Evolutionary conservation across 2,888 invertebrate genomes (phyloP).

Genomic region (Chirona hameri): DNA sequence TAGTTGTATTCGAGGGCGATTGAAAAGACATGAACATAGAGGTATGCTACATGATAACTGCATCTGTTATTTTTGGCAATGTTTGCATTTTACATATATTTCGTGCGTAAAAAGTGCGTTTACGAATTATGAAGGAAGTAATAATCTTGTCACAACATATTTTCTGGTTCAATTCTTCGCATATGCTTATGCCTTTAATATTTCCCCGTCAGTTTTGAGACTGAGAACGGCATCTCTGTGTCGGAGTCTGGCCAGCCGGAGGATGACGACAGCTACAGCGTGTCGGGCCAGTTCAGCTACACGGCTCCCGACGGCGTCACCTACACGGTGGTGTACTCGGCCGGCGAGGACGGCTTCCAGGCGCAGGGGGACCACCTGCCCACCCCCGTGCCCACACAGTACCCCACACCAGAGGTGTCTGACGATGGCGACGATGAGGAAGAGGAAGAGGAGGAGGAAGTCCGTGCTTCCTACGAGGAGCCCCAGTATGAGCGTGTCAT

Average conservation of each 20-base stretch:
- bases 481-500: not conserved
- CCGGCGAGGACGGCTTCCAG: not conserved
- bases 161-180: too few relatives aligned
- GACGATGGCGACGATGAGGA: not conserved
- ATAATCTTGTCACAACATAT: too few relatives aligned
- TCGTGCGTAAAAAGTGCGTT: too few relatives aligned
- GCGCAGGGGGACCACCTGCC: not conserved
- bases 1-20: too few relatives aligned
- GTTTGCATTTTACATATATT: too few relatives aligned
- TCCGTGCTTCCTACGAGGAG: not conserved
- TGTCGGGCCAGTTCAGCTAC: not conserved
- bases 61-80: too few relatives aligned
- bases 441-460: too few relatives aligned
- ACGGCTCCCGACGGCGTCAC: not conserved
- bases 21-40: too few relatives aligned
- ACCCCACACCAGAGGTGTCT: not conserved
- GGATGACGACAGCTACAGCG: not conserved
- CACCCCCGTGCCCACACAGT: not conserved
- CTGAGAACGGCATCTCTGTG: not conserved
- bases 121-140: too few relatives aligned
- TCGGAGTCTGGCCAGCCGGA: constrained; percentile 1
- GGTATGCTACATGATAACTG: too few relatives aligned
- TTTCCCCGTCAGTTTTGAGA: not conserved
- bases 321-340: not conserved
- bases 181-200: too few relatives aligned